These are phyloP conservation scores for Leptura quadrifasciata DNA, from an alignment of 2,888 invertebrate genomes.

Conservation along the genomic window DNA sequence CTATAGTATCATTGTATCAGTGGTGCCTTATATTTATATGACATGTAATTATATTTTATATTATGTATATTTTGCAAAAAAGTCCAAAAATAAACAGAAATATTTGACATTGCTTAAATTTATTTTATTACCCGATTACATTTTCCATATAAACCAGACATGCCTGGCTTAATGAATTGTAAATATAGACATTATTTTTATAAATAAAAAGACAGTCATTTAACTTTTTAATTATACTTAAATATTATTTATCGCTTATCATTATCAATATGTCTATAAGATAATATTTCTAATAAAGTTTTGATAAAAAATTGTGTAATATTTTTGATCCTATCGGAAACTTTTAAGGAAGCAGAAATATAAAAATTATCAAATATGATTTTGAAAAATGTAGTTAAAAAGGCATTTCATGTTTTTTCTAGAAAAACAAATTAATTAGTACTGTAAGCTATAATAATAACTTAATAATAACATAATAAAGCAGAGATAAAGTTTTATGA, in stretches of 20 bases:
- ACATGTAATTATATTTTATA: conserved; percentile 6
- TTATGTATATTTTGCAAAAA: conserved; percentile 35
- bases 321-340: not conserved
- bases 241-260: conserved; percentile 10
- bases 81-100: not conserved
- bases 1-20: conserved; percentile 40
- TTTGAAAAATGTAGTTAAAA: not conserved
- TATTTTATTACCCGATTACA: conserved; percentile 11
- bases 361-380: not conserved
- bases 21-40: conserved; percentile 22
- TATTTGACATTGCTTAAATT: conserved; percentile 8
- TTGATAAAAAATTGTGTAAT: not conserved
- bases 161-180: conserved; percentile 25
- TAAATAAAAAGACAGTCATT: conserved; percentile 23
- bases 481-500: not conserved
- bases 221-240: conserved; percentile 21
- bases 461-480: not conserved
- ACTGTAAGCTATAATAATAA: not conserved
- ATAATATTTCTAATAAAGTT: not conserved
- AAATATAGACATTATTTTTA: conserved; percentile 18
- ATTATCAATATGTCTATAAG: not conserved
- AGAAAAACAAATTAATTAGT: not conserved
- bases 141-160: not conserved
- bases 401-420: not conserved
- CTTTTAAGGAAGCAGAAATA: not conserved